Conservation (phyloP, 2,113 vertebrate species). For the Hemiprocne comata region DNA sequence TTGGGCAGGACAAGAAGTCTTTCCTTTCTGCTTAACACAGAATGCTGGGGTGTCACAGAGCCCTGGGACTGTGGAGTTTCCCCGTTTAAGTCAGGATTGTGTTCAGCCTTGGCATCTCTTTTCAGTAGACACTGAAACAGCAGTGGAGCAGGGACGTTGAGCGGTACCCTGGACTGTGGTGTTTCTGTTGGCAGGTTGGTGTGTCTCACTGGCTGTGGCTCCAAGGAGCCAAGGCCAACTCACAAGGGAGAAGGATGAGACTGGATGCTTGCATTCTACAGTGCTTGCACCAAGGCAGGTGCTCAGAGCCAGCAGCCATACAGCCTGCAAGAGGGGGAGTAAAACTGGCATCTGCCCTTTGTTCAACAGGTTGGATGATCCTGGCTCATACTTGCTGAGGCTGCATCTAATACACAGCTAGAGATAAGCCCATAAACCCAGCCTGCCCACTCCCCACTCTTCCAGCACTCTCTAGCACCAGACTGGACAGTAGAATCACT, state of each 20-base stretch:
- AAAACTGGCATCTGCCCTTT: background rate
- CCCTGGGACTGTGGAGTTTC: background rate
- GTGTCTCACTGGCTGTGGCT: background rate
- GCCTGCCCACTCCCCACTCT: background rate
- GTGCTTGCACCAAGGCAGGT: background rate
- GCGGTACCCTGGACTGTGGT: background rate
- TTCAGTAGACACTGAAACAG: background rate
- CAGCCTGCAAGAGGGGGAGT: background rate
- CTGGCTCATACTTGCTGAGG: background rate
- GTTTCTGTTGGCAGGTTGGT: background rate
- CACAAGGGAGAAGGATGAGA: background rate
- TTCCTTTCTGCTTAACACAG: background rate
- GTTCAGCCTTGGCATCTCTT: background rate
- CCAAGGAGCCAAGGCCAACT: fast-evolving
- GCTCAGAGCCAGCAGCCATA: background rate
- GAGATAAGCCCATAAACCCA: background rate
- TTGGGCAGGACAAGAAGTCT: background rate
- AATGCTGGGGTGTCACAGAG: background rate
- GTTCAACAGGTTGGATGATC: background rate
- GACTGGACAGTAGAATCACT: background rate
- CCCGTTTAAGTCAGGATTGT: background rate
- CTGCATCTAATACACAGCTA: background rate
- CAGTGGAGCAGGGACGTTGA: background rate
- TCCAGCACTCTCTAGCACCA: background rate
- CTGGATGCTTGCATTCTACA: background rate